These are phyloP conservation scores for Gallirallus australis DNA, from an alignment of 2,797 vertebrate species.

Conservation along the genomic window DNA sequence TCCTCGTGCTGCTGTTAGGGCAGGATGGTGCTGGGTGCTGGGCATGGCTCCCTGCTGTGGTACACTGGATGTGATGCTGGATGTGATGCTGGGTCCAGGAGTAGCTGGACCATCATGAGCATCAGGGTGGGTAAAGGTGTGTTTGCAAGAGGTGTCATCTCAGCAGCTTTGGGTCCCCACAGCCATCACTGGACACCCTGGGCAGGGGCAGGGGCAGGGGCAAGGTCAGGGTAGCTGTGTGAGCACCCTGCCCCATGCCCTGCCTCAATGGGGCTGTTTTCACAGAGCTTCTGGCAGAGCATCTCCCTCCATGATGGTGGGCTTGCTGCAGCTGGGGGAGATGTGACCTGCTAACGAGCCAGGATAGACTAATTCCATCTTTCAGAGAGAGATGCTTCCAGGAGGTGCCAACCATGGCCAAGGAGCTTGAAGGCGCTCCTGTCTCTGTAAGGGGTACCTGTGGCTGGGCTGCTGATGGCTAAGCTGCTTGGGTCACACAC, in stretches of 20 bases:
- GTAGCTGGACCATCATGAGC: accelerated
- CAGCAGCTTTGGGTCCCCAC: not conserved
- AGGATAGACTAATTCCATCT: not conserved
- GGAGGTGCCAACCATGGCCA: not conserved
- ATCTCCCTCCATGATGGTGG: not conserved
- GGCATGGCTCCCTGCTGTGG: accelerated
- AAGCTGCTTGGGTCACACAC: accelerated
- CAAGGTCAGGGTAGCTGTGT: not conserved
- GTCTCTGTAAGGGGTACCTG: not conserved
- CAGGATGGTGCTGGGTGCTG: not conserved
- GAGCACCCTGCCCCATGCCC: not conserved
- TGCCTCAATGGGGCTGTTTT: not conserved
- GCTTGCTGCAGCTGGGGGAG: not conserved
- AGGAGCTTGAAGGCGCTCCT: not conserved
- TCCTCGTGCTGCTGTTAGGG: not conserved
- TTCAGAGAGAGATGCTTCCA: not conserved
- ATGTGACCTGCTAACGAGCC: not conserved
- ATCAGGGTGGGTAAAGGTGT: accelerated
- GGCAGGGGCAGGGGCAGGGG: not conserved
- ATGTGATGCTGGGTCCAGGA: no score
- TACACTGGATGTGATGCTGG: not conserved
- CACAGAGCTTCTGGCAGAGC: not conserved
- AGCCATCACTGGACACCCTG: not conserved
- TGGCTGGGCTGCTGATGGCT: accelerated
- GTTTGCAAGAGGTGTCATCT: not conserved